Percentiles rank a stretch among this genome's conserved stretches.
Evolutionary conservation across 2,113 vertebrate genomes (phyloP).

Genomic region (Shinisaurus crocodilurus): DNA sequence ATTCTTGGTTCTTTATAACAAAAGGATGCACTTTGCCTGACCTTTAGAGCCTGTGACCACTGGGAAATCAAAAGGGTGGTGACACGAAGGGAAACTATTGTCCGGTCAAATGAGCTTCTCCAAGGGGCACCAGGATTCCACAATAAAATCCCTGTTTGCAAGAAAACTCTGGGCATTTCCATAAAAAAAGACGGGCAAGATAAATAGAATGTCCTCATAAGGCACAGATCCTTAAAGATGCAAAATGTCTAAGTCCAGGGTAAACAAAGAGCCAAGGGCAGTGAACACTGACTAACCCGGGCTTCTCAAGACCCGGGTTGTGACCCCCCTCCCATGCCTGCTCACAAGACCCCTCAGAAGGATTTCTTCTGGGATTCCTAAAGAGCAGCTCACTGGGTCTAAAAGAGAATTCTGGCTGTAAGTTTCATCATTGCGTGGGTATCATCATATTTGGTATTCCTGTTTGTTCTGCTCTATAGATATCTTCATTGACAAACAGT

Average conservation of each 20-base stretch:
- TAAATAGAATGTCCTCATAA: constrained; percentile 81
- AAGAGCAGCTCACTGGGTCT: constrained; percentile 43
- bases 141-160: constrained; percentile 80
- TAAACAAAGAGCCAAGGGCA: constrained; percentile 79
- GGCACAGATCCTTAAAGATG: constrained; percentile 79
- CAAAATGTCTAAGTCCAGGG: constrained; percentile 76
- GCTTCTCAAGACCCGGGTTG: constrained; percentile 75
- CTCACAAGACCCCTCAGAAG: constrained; percentile 71
- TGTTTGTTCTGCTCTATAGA: background rate
- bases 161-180: constrained; percentile 81
- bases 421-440: constrained; percentile 12
- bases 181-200: constrained; percentile 79
- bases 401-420: constrained; percentile 1
- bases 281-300: constrained; percentile 75
- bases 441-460: background rate
- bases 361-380: constrained; percentile 56
- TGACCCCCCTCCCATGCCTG: constrained; percentile 63
- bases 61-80: constrained; percentile 78
- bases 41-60: constrained; percentile 75
- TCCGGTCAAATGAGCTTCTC: constrained; percentile 80
- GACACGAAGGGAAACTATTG: constrained; percentile 80
- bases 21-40: constrained; percentile 80
- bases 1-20: constrained; percentile 71
- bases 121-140: constrained; percentile 78
- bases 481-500: background rate